phyloP scores from a whole-genome alignment of 2,888 invertebrate genomes.

The Adelphocoris suturalis region DNA sequence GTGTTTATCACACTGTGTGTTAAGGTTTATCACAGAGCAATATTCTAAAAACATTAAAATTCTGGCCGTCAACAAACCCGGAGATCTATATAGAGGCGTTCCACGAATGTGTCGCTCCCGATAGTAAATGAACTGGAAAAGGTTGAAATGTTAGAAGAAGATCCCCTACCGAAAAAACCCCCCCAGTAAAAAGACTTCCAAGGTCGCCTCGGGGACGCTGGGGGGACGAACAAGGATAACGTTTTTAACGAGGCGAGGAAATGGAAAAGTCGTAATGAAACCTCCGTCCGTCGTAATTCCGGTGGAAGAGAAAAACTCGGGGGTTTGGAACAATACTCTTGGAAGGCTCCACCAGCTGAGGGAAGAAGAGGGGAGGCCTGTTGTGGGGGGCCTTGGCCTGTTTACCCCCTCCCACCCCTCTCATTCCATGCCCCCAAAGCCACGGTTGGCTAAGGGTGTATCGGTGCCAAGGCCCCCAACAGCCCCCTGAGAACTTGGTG shows the following conservation, averaged over 20 bases:
- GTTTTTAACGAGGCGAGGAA: constrained; percentile 46
- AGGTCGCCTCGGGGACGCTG: constrained; percentile 3
- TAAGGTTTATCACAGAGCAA: too few relatives aligned
- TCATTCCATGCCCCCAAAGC: not conserved
- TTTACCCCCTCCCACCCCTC: constrained; percentile 12
- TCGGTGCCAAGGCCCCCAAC: constrained; percentile 57
- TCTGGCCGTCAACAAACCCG: too few relatives aligned
- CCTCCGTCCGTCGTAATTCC: constrained; percentile 28
- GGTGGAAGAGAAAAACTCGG: constrained; percentile 13
- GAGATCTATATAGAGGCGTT: too few relatives aligned
- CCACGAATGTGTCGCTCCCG: too few relatives aligned
- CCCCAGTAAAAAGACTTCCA: not conserved
- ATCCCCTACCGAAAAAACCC: not conserved
- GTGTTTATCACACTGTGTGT: too few relatives aligned
- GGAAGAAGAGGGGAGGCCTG: not conserved
- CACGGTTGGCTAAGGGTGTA: constrained; percentile 63
- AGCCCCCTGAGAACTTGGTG: constrained; percentile 38
- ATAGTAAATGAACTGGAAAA: too few relatives aligned
- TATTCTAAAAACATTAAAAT: too few relatives aligned
- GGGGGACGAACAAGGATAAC: constrained; percentile 34
- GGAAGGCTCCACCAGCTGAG: too few relatives aligned
- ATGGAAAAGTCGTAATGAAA: constrained; percentile 50
- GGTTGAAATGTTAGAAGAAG: too few relatives aligned
- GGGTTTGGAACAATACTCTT: constrained; percentile 20
- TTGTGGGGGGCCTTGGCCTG: constrained; percentile 44